Evolutionary conservation across 2,888 invertebrate species (phyloP), one percentile per base, ranked within the genome.

Genomic region (Charanyca ferruginea): DNA sequence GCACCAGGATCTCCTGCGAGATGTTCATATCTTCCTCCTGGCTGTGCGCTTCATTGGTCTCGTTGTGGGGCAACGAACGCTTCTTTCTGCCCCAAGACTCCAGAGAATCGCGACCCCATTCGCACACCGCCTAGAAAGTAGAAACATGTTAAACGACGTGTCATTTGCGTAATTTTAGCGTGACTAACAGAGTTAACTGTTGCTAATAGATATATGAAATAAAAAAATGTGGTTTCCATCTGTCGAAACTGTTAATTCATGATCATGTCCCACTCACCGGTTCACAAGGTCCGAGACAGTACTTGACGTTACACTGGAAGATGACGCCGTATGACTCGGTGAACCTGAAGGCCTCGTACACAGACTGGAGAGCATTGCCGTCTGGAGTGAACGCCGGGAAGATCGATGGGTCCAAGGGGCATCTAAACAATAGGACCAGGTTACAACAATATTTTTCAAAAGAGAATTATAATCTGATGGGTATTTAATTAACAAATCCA

Each of bases 251-350:
- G 48, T 55, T 59, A 48, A 63, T 67, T 61, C 20, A 52, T 32
- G 48, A 65, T 61, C 20, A 52, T 32, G 48, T 57, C n/a, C 22
- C 20, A 94, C 97, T 96, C 94, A 98, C 98, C 85, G 99, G 98
- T 90, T 99, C 98, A 88, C 99, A 99, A 80, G 98, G 98, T 88
- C 99, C 99, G 74, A 99, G 96, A 88, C 99, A 99, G 91, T 99
- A 99, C 90, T 99, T 99, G 84, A 99, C 99, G 92, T 99, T 99
- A 92, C 99, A 99, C 90, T 99, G 99, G 97, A 99, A 99, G 90
- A 99, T 99, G 72, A 99, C 99, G 55, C 99, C 99, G 85, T 99
- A 99, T 13, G 98, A 99, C 91, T 99, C 99, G 0, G 99, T 99
- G 91, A 99, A 99, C 88, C 99, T 96, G 96, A 99, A 99, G 0